Percentiles rank a stretch among this genome's conserved stretches.
Evolutionary conservation across 2,113 vertebrate genomes (phyloP).

Genomic region (Mungos mungo): DNA sequence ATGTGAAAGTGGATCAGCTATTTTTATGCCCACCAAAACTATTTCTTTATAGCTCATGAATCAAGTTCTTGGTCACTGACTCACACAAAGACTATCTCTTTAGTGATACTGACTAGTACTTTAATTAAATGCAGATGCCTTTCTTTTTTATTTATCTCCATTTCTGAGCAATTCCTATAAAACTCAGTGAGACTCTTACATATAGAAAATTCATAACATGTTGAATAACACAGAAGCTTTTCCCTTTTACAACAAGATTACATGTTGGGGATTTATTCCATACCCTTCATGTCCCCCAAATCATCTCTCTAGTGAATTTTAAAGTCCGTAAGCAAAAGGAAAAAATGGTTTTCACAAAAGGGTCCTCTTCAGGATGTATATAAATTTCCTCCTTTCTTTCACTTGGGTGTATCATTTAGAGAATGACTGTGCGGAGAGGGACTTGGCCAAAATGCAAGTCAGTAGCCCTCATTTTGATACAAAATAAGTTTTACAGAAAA

Average conservation of each 20-base stretch:
- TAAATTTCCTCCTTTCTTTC: not conserved
- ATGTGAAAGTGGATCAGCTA: not conserved
- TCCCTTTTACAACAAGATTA: not conserved
- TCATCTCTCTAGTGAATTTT: not conserved
- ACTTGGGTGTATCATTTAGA: not conserved
- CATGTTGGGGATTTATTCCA: not conserved
- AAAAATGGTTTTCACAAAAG: not conserved
- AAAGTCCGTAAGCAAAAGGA: not conserved
- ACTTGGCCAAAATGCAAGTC: not conserved
- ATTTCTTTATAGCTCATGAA: not conserved
- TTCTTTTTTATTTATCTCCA: not conserved
- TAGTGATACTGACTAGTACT: not conserved
- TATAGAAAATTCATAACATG: not conserved
- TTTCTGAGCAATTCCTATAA: not conserved
- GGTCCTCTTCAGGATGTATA: not conserved
- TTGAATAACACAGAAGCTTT: not conserved
- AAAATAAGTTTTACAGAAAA: not conserved
- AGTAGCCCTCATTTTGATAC: not conserved
- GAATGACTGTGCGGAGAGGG: not conserved
- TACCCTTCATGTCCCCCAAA: not conserved
- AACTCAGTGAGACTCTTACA: not conserved
- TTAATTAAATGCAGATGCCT: not conserved
- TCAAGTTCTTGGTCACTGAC: not conserved
- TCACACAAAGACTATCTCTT: not conserved
- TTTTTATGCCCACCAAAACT: constrained; percentile 31